Evolutionary conservation across 1,140 invertebrate genomes (phyloP).

Genomic region (Sminthurides bifidus): DNA sequence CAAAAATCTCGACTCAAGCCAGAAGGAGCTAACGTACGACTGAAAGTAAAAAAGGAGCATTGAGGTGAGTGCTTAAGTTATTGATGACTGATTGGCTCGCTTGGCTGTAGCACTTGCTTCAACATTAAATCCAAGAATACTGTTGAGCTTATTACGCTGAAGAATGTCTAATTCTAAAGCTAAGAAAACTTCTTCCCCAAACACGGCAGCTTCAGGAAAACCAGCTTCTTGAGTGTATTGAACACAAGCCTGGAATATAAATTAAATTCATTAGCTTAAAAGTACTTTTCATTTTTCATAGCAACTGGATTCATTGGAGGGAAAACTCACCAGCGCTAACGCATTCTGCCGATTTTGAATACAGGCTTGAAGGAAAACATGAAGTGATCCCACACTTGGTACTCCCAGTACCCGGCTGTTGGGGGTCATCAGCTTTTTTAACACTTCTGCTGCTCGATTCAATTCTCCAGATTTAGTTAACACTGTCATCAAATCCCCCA

Average conservation of each 20-base stretch:
- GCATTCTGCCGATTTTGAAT: constrained; percentile 41
- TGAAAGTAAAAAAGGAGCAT: no score
- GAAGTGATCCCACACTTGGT: constrained; percentile 39
- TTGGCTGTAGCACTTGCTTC: no score
- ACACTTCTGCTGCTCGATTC: constrained; percentile 40
- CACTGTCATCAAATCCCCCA: constrained; percentile 44
- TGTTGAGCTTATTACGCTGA: constrained; percentile 40
- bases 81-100: no score
- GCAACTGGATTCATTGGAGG: no score
- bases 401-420: constrained; percentile 44
- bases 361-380: constrained; percentile 40
- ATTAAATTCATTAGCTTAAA: background rate
- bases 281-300: no score
- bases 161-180: constrained; percentile 40
- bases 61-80: no score
- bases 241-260: constrained; percentile 38
- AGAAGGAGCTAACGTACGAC: no score
- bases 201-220: constrained; percentile 38
- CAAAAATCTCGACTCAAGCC: no score
- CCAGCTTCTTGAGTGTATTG: constrained; percentile 45
- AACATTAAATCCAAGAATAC: constrained; percentile 38
- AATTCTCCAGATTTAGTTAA: constrained; percentile 40
- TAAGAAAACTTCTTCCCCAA: constrained; percentile 38
- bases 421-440: constrained; percentile 42
- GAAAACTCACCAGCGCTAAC: constrained; percentile 41